Percentiles rank a stretch among this genome's conserved stretches.
phyloP scores from a whole-genome alignment of 2,888 invertebrate species.

The Ophraella communa region DNA sequence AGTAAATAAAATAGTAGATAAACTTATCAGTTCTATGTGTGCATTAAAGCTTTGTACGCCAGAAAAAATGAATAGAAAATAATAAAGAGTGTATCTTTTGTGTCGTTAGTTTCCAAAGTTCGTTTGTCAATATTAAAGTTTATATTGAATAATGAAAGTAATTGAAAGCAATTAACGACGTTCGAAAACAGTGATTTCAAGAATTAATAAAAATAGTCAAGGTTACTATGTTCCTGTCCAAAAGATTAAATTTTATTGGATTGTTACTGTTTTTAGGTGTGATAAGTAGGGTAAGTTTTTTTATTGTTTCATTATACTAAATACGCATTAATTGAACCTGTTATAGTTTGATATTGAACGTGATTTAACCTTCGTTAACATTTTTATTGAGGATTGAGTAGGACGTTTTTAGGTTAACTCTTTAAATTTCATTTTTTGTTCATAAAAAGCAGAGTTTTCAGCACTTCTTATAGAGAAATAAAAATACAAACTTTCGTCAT shows the following conservation, averaged over 20 bases:
- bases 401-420: no score
- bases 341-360: neutral
- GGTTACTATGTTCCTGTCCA: neutral
- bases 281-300: conserved; percentile 23
- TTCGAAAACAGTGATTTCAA: neutral
- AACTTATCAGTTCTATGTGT: neutral
- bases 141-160: neutral
- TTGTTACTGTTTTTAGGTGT: conserved; percentile 24
- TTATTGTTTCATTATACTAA: neutral
- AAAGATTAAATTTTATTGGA: conserved; percentile 3
- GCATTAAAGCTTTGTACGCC: neutral
- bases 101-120: neutral
- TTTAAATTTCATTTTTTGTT: no score
- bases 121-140: neutral
- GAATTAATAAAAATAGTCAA: neutral
- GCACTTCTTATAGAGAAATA: no score
- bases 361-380: no score
- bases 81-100: neutral
- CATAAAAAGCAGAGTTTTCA: no score
- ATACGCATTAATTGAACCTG: neutral
- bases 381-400: no score
- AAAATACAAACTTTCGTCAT: no score
- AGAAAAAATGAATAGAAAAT: neutral
- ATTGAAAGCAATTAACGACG: neutral
- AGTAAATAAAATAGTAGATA: neutral